Conservation (phyloP, 2,113 vertebrate species). For the Notarius quadriscutis region DNA sequence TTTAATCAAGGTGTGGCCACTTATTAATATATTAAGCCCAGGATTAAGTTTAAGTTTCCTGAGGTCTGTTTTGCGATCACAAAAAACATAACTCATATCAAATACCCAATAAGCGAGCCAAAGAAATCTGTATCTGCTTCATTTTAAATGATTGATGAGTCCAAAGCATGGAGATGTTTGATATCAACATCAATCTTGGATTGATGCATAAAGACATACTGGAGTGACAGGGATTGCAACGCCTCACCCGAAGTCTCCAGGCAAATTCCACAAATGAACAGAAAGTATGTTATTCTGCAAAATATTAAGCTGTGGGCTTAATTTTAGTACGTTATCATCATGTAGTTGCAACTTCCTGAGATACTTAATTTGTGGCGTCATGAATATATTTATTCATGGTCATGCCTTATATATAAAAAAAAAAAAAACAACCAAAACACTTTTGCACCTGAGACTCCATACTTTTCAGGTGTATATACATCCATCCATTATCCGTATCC, state of each 20-base stretch:
- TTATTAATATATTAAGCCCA: not conserved
- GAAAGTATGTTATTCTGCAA: not conserved
- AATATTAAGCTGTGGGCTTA: not conserved
- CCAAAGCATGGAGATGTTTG: not conserved
- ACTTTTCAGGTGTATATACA: not conserved
- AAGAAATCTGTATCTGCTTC: not conserved
- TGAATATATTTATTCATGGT: not conserved
- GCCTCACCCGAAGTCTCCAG: not conserved
- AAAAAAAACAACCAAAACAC: not conserved
- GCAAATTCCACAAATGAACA: not conserved
- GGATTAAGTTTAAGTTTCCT: not conserved
- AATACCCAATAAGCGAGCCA: not conserved
- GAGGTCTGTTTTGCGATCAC: not conserved
- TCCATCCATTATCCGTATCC: too few relatives aligned
- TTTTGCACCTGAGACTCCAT: not conserved
- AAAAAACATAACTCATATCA: not conserved
- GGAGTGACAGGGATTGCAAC: not conserved
- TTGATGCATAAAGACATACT: not conserved
- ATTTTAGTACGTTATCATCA: not conserved
- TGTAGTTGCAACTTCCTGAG: not conserved
- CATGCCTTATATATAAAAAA: not conserved
- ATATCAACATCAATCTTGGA: not conserved
- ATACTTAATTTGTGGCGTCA: not conserved
- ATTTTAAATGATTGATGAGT: not conserved
- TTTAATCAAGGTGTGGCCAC: not conserved